Conservation (phyloP, 2,888 invertebrate genomes). For the Liposcelis brunnea region DNA sequence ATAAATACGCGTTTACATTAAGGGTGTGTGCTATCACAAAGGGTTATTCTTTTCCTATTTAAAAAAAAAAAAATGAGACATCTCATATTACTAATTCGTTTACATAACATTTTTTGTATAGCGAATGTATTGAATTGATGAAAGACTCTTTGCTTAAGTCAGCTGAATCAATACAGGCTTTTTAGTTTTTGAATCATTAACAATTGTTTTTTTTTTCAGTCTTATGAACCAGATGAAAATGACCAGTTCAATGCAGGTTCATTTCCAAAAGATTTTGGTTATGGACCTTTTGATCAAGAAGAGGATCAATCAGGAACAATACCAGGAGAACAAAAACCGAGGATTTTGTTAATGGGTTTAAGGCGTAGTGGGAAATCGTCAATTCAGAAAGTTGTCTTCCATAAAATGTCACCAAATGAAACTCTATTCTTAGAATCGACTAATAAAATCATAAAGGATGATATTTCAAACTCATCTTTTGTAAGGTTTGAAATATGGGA, state of each 20-base stretch:
- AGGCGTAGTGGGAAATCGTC: constrained; percentile 96
- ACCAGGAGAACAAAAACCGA: constrained; percentile 66
- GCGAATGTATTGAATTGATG: no score
- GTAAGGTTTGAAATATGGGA: constrained; percentile 99
- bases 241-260: constrained; percentile 41
- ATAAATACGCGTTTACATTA: background rate
- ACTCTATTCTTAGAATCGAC: constrained; percentile 96
- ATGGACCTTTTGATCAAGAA: constrained; percentile 73
- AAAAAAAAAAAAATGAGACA: no score
- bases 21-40: no score
- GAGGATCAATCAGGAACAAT: constrained; percentile 37
- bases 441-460: constrained; percentile 95
- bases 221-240: constrained; percentile 27
- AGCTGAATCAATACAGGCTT: no score
- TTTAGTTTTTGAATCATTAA: no score
- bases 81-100: no score
- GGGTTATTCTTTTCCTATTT: no score
- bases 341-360: constrained; percentile 87
- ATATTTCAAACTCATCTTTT: constrained; percentile 92
- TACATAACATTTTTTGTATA: no score
- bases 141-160: no score
- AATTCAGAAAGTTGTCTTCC: constrained; percentile 99
- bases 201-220: constrained; percentile 18
- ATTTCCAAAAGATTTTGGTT: constrained; percentile 86
- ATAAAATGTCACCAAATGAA: constrained; percentile 99